Evolutionary conservation across 2,888 invertebrate species (phyloP).

Genomic region (Fragum fragum): DNA sequence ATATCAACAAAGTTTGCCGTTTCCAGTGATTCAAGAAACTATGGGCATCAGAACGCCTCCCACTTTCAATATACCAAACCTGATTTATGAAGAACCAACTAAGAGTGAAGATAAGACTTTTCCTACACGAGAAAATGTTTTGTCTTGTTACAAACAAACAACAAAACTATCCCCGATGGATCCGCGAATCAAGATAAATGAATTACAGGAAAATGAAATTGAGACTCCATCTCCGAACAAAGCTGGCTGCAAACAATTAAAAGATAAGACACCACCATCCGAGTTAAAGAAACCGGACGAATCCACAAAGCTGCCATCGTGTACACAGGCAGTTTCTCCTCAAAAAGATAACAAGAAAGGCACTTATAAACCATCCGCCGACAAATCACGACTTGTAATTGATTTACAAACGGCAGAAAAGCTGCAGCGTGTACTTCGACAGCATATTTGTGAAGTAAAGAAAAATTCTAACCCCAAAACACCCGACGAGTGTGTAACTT

Average conservation of each 20-base stretch:
- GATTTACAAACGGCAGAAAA: slow-evolving; percentile 19
- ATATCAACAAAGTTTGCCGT: too few species aligned
- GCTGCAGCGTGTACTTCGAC: slow-evolving; percentile 20
- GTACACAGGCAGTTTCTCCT: neutral
- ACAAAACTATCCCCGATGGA: neutral
- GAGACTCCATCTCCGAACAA: too few species aligned
- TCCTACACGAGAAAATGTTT: too few species aligned
- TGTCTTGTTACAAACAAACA: too few species aligned
- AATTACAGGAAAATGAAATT: too few species aligned
- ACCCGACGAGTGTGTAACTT: too few species aligned
- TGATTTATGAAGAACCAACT: too few species aligned
- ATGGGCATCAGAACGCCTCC: too few species aligned
- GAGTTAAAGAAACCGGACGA: neutral
- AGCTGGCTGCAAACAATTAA: too few species aligned
- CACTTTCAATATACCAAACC: too few species aligned
- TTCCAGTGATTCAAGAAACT: too few species aligned
- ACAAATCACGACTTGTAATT: neutral
- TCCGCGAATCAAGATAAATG: neutral
- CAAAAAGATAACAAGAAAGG: neutral
- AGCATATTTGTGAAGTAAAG: slow-evolving; percentile 21
- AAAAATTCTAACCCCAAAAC: neutral
- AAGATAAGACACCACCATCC: neutral
- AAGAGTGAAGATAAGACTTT: too few species aligned
- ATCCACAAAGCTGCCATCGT: neutral
- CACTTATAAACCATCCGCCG: neutral